A percentile compares a stretch with the other conserved stretches of the same genome.
Conservation (phyloP, 2,113 vertebrate species). For the Ia io region DNA sequence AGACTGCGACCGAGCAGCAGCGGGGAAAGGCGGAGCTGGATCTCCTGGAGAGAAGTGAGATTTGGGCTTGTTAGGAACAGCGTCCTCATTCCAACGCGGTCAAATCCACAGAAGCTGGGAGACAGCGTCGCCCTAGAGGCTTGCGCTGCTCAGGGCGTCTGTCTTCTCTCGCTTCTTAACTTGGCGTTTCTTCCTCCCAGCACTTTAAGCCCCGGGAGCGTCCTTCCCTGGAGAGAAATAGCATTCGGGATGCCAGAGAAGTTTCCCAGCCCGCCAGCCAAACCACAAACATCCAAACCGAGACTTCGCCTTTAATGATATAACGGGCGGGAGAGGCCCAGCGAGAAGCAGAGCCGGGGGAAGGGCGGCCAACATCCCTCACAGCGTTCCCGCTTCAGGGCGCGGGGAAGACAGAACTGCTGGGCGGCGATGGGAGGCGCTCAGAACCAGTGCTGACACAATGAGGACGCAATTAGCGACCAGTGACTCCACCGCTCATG, state of each 20-base stretch:
- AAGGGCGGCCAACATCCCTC: neutral
- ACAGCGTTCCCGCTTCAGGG: no score
- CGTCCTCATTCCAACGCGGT: neutral
- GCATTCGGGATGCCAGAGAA: slow-evolving; percentile 57
- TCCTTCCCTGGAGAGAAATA: slow-evolving; percentile 61
- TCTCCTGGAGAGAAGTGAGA: slow-evolving; percentile 7
- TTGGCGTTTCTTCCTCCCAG: slow-evolving; percentile 42
- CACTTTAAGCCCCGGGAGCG: slow-evolving; percentile 59
- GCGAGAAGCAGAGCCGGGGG: slow-evolving; percentile 33
- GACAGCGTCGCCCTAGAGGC: neutral
- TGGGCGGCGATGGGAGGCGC: neutral
- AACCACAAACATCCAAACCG: slow-evolving; percentile 68
- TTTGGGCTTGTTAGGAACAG: slow-evolving; percentile 29
- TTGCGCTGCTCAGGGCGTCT: neutral
- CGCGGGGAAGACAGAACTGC: neutral
- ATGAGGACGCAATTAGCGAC: neutral
- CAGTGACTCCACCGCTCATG: neutral
- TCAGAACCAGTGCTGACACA: neutral
- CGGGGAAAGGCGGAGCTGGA: neutral
- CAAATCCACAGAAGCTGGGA: neutral
- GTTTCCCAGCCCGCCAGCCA: slow-evolving; percentile 68
- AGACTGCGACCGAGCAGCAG: neutral
- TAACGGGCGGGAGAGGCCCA: slow-evolving; percentile 36
- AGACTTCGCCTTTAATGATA: slow-evolving; percentile 62
- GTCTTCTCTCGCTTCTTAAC: slow-evolving; percentile 36